A percentile compares a stretch with the other conserved stretches of the same genome.
phyloP scores from a whole-genome alignment of 2,888 invertebrate genomes.

The Sinelater perroti region DNA sequence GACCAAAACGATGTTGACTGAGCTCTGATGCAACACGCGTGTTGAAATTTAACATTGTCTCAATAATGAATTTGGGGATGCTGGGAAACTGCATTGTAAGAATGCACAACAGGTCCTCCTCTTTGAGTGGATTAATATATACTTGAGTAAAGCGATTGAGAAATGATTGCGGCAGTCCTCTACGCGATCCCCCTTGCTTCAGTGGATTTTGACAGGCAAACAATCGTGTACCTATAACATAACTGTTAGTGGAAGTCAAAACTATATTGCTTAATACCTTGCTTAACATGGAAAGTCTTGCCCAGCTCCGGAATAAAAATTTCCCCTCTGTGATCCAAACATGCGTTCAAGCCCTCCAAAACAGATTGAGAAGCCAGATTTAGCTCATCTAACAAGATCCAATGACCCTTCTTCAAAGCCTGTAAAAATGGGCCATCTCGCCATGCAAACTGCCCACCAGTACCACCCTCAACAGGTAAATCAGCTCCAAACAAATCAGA shows the following conservation, averaged over 20 bases:
- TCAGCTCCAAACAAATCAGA: constrained; percentile 98
- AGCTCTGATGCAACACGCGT: constrained; percentile 72
- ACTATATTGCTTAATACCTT: no score
- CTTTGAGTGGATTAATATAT: constrained; percentile 70
- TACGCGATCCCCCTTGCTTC: constrained; percentile 93
- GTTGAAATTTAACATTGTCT: constrained; percentile 83
- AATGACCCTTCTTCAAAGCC: constrained; percentile 91
- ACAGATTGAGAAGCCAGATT: constrained; percentile 99
- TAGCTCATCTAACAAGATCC: constrained; percentile 97
- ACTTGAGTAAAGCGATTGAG: constrained; percentile 97
- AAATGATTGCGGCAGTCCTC: constrained; percentile 96
- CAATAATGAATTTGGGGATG: constrained; percentile 68
- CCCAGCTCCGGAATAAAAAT: constrained; percentile 95
- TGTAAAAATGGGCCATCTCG: constrained; percentile 94
- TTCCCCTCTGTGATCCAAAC: constrained; percentile 96
- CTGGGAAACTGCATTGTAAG: constrained; percentile 70
- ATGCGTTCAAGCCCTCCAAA: constrained; percentile 97
- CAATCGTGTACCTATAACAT: constrained; percentile 73
- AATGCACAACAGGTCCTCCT: constrained; percentile 74
- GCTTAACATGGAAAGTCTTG: constrained; percentile 80
- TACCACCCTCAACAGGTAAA: constrained; percentile 89
- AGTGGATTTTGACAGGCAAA: constrained; percentile 99
- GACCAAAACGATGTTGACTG: constrained; percentile 74
- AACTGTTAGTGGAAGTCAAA: neutral
- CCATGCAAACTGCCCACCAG: constrained; percentile 91